A percentile compares a stretch with the other conserved stretches of the same genome.
Conservation (phyloP, 2,888 invertebrate genomes). For the Spicauda simplicius region DNA sequence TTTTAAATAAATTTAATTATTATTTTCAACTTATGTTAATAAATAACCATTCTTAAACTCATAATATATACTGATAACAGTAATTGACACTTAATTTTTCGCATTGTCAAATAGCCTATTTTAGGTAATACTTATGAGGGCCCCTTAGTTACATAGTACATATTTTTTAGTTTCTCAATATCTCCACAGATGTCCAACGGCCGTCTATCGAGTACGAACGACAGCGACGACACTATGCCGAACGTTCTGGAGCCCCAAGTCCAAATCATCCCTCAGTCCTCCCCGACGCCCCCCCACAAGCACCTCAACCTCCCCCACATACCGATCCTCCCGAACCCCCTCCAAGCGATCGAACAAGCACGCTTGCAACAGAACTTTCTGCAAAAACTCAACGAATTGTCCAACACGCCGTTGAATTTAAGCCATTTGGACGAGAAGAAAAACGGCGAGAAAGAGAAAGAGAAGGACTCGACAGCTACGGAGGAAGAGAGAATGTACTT, state of each 20-base stretch:
- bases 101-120: no score
- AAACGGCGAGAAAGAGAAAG: constrained; percentile 50
- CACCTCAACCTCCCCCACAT: no score
- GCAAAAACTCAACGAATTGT: constrained; percentile 73
- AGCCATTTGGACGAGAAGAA: constrained; percentile 73
- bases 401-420: constrained; percentile 76
- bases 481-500: constrained; percentile 76
- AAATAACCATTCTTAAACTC: no score
- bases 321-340: no score
- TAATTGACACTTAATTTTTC: no score
- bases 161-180: background rate
- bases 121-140: no score
- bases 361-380: constrained; percentile 73
- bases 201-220: constrained; percentile 79
- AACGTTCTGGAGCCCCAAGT: constrained; percentile 80
- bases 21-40: no score
- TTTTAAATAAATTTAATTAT: no score
- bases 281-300: no score
- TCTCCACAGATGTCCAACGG: constrained; percentile 77
- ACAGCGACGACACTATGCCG: constrained; percentile 79
- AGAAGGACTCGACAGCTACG: constrained; percentile 62
- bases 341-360: constrained; percentile 75
- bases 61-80: no score
- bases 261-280: constrained; percentile 74
- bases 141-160: background rate